Percentiles rank a stretch among this genome's conserved stretches.
These are phyloP conservation scores for Nymphalis c-album DNA, from an alignment of 2,888 invertebrate species.

Conservation along the genomic window DNA sequence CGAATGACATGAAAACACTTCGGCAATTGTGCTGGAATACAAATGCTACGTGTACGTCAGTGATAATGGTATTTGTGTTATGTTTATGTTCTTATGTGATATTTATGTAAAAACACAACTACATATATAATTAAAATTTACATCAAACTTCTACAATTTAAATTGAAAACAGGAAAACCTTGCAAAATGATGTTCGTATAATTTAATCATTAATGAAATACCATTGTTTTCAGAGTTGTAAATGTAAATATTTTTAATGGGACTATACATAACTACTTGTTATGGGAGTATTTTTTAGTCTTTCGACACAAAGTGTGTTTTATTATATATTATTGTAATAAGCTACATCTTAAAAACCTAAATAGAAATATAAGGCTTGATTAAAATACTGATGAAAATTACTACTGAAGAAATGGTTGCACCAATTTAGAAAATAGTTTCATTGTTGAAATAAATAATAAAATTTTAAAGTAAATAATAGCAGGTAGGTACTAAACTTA, in stretches of 20 bases:
- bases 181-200: constrained; percentile 28
- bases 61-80: constrained; percentile 26
- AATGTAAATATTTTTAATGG: constrained; percentile 11
- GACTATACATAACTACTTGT: not conserved
- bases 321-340: too few relatives aligned
- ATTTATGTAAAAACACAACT: constrained; percentile 27
- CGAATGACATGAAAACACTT: too few relatives aligned
- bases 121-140: constrained; percentile 29
- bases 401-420: too few relatives aligned
- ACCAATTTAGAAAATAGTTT: too few relatives aligned
- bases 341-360: too few relatives aligned
- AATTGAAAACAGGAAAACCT: constrained; percentile 62
- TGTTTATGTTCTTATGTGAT: constrained; percentile 25
- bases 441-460: too few relatives aligned
- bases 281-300: too few relatives aligned
- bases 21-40: not conserved
- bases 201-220: constrained; percentile 32
- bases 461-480: too few relatives aligned
- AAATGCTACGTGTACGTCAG: not conserved
- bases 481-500: too few relatives aligned
- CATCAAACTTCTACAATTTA: constrained; percentile 34
- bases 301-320: too few relatives aligned
- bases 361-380: too few relatives aligned
- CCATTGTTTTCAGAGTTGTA: constrained; percentile 34
- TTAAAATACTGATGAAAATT: too few relatives aligned